These are phyloP conservation scores for Conus betulinus DNA, from an alignment of 1,140 invertebrate species.

Conservation along the genomic window DNA sequence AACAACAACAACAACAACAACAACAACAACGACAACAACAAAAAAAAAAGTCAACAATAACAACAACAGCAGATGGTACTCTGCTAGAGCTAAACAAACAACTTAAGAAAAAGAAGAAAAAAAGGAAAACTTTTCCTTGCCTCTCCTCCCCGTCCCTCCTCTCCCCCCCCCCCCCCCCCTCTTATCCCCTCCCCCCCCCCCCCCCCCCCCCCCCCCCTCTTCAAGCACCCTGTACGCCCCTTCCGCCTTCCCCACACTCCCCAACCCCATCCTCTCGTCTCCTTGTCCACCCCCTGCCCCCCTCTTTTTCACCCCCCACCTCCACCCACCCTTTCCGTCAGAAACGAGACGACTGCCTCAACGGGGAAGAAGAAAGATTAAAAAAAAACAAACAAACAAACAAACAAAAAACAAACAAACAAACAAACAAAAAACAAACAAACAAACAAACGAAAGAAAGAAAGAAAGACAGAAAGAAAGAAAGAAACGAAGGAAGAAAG, in stretches of 20 bases:
- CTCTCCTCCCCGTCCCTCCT: background rate
- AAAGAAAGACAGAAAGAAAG: too few relatives aligned
- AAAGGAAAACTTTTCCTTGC: background rate
- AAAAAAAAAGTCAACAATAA: background rate
- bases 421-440: too few relatives aligned
- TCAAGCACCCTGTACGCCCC: background rate
- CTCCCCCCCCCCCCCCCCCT: too few relatives aligned
- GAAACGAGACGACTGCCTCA: background rate
- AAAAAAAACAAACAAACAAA: too few relatives aligned
- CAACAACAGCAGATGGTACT: background rate
- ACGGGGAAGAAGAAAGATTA: background rate
- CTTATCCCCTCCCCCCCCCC: background rate
- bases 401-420: too few relatives aligned
- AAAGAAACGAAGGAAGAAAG: too few relatives aligned
- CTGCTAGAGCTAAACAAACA: too few relatives aligned
- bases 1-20: constrained; percentile 11
- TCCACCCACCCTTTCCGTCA: background rate
- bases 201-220: background rate
- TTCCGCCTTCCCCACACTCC: background rate
- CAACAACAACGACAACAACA: constrained; percentile 7
- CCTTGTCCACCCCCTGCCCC: background rate
- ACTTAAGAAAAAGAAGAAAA: too few relatives aligned
- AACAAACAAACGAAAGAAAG: too few relatives aligned
- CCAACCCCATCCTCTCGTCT: background rate
- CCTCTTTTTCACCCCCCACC: background rate